Evolutionary conservation across 2,113 vertebrate species (phyloP).

Genomic region (Gallinago paraguaiae): DNA sequence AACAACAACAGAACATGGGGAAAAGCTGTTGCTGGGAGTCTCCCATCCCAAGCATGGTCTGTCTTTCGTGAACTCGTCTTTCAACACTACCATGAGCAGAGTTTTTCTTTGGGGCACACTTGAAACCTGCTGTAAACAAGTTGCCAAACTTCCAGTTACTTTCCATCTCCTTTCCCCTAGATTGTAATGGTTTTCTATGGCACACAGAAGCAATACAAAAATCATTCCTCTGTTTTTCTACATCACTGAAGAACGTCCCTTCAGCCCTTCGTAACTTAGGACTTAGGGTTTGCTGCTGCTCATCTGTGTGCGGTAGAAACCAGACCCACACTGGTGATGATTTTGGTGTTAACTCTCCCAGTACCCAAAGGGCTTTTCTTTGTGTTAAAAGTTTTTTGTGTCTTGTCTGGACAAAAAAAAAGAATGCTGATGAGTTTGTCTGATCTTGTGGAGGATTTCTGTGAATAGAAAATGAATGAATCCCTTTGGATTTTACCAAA

Average conservation of each 20-base stretch:
- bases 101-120: background rate
- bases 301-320: background rate
- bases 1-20: background rate
- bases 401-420: background rate
- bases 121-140: background rate
- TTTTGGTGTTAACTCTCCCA: background rate
- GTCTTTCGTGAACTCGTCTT: background rate
- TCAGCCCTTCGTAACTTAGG: background rate
- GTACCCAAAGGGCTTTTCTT: background rate
- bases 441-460: background rate
- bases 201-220: background rate
- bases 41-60: background rate
- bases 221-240: background rate
- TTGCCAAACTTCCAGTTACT: background rate
- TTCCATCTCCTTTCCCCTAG: background rate
- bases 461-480: background rate
- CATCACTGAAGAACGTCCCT: background rate
- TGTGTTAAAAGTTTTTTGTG: background rate
- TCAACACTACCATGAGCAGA: background rate
- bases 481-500: background rate
- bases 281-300: background rate
- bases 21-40: background rate
- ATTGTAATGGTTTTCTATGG: background rate
- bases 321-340: background rate
- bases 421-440: background rate